These are phyloP conservation scores for Protobothrops mucrosquamatus DNA, from an alignment of 2,113 vertebrate genomes.

Conservation along the genomic window DNA sequence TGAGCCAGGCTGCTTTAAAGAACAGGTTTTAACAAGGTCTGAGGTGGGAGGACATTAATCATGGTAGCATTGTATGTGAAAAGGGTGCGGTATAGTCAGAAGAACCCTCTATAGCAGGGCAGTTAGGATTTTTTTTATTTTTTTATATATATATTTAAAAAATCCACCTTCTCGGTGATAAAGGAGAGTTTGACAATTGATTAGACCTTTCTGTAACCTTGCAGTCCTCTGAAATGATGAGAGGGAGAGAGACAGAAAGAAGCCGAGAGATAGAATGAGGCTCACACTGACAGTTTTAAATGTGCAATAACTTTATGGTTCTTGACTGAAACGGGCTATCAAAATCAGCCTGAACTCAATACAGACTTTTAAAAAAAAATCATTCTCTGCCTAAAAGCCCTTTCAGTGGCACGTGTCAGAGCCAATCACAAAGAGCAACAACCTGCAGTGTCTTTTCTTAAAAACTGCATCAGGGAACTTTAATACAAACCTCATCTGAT, in stretches of 20 bases:
- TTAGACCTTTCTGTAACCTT: slow-evolving; percentile 84
- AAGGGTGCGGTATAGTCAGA: slow-evolving; percentile 81
- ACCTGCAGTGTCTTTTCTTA: slow-evolving; percentile 65
- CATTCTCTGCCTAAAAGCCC: slow-evolving; percentile 71
- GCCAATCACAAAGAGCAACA: slow-evolving; percentile 73
- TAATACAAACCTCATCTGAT: slow-evolving; percentile 77
- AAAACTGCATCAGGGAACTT: slow-evolving; percentile 65
- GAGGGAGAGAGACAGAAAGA: slow-evolving; percentile 50
- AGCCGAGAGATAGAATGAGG: slow-evolving; percentile 69
- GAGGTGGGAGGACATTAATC: slow-evolving; percentile 89
- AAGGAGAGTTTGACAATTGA: slow-evolving; percentile 86
- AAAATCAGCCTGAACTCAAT: slow-evolving; percentile 82
- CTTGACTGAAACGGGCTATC: slow-evolving; percentile 83
- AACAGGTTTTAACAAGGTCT: slow-evolving; percentile 90
- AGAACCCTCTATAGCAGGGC: slow-evolving; percentile 80
- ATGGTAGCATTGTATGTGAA: slow-evolving; percentile 83
- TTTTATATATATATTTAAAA: too few relatives aligned
- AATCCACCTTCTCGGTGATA: slow-evolving; percentile 75
- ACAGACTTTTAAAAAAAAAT: slow-evolving; percentile 69
- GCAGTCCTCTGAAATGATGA: slow-evolving; percentile 79
- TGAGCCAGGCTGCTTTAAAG: slow-evolving; percentile 81
- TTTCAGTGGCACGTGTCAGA: slow-evolving; percentile 69
- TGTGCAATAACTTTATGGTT: slow-evolving; percentile 84
- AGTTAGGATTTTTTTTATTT: slow-evolving; percentile 69
- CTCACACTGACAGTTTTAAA: slow-evolving; percentile 76